Evolutionary conservation across 2,113 vertebrate species (phyloP), one percentile per base, ranked within the genome.

Genomic region (Ophiodon elongatus): DNA sequence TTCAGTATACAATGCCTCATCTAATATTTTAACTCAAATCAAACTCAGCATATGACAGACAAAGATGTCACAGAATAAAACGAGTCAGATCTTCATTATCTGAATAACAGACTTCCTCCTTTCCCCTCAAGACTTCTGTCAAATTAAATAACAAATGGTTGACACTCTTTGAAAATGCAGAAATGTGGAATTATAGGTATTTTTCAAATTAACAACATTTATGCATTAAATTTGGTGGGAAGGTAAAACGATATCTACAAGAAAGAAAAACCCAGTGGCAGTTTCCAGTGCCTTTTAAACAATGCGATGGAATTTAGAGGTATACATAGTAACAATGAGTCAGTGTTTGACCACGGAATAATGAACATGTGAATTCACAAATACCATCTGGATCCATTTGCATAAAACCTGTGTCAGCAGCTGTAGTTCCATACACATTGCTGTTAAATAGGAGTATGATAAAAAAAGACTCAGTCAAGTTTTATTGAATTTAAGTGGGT

Each of bases 11-110:
- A 80, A n/a, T 15, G 56, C 6, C 54, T 76, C 47, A 67, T 19
- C 6, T 13, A 33, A 25, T 67, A 21, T 64, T 85, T 80, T 6
- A 76, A 21, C 65, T 83, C 41, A n/a, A 78, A 75, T 25, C 70
- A 43, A 78, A 57, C 17, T 35, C 10, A 62, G 29, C 35, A 35
- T 33, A 56, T 47, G 41, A 73, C 29, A 65, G 31, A 39, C 47
- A 75, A 69, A 75, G 68, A 80, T 25, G 21, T 69, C 59, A 70
- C 83, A 79, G 8, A 37, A 50, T 29, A 3, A 67, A 63, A 64
- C 60, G 0, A 29, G 41, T 11, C 8, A 31, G 21, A 4, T 52
- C 19, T 4, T 70, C 31, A 54, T 54, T 13, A 27, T 45, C 65
- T 19, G 39, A 4, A 19, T 10, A 67, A 45, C 6, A 13, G 2